Conservation (phyloP, 2,797 vertebrate species). For the Lycodopsis pacificus region DNA sequence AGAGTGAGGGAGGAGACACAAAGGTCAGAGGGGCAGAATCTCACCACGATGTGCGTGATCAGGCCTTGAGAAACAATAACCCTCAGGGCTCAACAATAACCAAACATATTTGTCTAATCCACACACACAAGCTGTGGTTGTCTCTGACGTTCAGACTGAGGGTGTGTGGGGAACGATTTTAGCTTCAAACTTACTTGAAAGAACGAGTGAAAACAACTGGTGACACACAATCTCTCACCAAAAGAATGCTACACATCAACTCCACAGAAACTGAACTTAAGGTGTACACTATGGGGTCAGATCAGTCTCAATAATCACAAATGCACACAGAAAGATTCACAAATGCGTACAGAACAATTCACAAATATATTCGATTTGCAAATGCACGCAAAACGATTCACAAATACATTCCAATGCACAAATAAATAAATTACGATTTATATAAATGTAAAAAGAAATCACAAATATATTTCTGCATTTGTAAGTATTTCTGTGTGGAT, state of each 20-base stretch:
- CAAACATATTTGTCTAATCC: constrained; percentile 5
- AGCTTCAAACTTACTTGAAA: not conserved
- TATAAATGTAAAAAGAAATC: too few species aligned
- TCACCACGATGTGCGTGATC: constrained; percentile 3
- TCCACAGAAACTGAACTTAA: not conserved
- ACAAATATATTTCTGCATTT: too few species aligned
- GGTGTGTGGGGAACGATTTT: not conserved
- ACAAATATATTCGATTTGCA: too few species aligned
- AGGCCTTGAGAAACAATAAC: constrained; percentile 1
- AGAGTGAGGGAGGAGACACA: constrained; percentile 30
- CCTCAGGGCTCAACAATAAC: constrained; percentile 5
- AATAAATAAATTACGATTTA: too few species aligned
- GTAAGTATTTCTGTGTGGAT: too few species aligned
- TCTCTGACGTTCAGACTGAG: not conserved
- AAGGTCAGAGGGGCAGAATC: constrained; percentile 50
- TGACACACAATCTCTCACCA: not conserved
- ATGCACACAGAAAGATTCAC: too few species aligned
- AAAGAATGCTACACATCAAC: not conserved
- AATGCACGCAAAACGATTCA: too few species aligned
- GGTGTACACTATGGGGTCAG: too few species aligned
- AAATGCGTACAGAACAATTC: too few species aligned
- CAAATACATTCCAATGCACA: too few species aligned
- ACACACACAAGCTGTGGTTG: not conserved
- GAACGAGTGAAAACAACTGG: not conserved
- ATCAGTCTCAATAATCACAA: too few species aligned